These are phyloP conservation scores for Odiellus spinosus DNA, from an alignment of 2,888 invertebrate genomes.

Conservation along the genomic window DNA sequence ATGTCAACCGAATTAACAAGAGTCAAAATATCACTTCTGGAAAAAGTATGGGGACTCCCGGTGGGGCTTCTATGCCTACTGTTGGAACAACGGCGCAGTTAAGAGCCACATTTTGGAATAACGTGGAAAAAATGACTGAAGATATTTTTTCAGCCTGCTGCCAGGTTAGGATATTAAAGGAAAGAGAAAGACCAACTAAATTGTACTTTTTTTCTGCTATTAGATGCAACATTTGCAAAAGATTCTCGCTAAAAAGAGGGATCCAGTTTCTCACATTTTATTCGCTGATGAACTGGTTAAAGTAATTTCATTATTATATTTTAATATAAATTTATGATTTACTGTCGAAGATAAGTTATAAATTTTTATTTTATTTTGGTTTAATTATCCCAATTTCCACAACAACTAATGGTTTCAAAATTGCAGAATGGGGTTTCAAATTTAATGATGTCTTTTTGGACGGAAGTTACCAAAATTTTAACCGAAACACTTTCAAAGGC, in stretches of 20 bases:
- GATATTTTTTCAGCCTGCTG: constrained; percentile 35
- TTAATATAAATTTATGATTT: background rate
- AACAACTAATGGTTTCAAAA: background rate
- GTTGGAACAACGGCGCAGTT: constrained; percentile 42
- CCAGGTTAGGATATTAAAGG: constrained; percentile 23
- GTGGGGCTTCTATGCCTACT: constrained; percentile 41
- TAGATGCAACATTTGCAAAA: constrained; percentile 35
- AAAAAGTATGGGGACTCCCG: constrained; percentile 21
- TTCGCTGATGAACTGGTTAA: constrained; percentile 37
- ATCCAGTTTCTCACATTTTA: constrained; percentile 36
- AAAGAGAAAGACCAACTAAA: too few relatives aligned
- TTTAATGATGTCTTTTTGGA: constrained; percentile 38
- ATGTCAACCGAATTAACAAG: background rate
- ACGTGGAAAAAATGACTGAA: constrained; percentile 69
- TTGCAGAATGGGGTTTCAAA: constrained; percentile 19
- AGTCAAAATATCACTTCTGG: too few relatives aligned
- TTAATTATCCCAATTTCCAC: background rate
- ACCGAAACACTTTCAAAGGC: constrained; percentile 34
- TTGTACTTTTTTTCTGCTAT: too few relatives aligned
- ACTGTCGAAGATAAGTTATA: background rate
- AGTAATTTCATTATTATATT: constrained; percentile 21
- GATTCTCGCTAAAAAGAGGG: constrained; percentile 37
- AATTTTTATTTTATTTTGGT: background rate
- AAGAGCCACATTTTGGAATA: constrained; percentile 62
- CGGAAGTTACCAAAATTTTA: constrained; percentile 36